Base-by-base conservation (phyloP, 2,888 invertebrate genomes). In the Artemia sp. region DNA sequence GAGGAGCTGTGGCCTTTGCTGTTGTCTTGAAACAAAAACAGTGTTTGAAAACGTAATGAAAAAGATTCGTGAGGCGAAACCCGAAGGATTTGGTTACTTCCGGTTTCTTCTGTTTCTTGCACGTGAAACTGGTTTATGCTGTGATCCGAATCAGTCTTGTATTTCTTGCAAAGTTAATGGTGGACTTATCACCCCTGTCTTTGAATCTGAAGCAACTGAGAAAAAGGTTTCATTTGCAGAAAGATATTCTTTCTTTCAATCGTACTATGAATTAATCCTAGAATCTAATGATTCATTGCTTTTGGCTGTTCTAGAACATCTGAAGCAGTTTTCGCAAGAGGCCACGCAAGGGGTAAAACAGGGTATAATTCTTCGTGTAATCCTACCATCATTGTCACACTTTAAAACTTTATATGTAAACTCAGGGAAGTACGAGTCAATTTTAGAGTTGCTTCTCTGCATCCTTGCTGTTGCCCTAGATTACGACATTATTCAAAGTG, bases 41-140 rank as follows among this genome's bases (percentile, higher is more conserved):
- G 24, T 58, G n/a, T 58, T 58, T 58, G 64, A 58, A 24, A 58
- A 58, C n/a, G 64, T 58, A n/a, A 24, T 58, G 8, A 24, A 58
- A 19, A 58, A 58, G 64, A 9, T 58, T 58, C 64, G 24, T n/a
- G 64, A 24, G n/a, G n/a, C 64, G 9, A 58, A 58, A 58, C 64
- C 64, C 24, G 64, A 58, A n/a, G 64, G 64, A 10, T 19, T 24
- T 24, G 64, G 64, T 19, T n/a, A n/a, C 11, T 58, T 58, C 64
- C 64, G 64, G 8, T 58, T 58, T 58, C 24, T 58, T n/a, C 64
- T 58, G n/a, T 58, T 58, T 58, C 64, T 58, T n/a, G n/a, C n/a
- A n/a, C 14, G 14, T 8, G 64, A 58, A 10, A 58, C 64, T n/a
- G 64, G 64, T n/a, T 9, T 58, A 24, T 58, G 64, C 64, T 19